Evolutionary conservation across 2,113 vertebrate species (phyloP).

Genomic region (Peucedramus taeniatus): DNA sequence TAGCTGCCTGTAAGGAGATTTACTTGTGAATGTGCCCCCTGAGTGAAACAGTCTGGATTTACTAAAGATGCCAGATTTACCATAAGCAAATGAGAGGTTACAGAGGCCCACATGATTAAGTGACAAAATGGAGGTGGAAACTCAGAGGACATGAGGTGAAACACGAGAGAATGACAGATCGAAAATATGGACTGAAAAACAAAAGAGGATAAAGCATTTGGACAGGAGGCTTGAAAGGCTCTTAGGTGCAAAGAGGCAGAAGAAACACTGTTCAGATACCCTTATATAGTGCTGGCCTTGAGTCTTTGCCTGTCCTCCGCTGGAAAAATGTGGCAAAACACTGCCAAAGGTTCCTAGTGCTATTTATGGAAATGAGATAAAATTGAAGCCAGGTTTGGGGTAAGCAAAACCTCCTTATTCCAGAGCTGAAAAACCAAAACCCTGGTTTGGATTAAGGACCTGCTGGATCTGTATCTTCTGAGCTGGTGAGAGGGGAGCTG

Average conservation of each 20-base stretch:
- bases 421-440: constrained; percentile 28
- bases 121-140: constrained; percentile 54
- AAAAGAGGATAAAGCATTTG: not conserved
- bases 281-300: not conserved
- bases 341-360: constrained; percentile 41
- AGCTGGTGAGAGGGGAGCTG: not conserved
- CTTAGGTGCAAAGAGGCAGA: not conserved
- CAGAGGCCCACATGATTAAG: constrained; percentile 1
- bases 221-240: not conserved
- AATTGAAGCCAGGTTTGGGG: constrained; percentile 63
- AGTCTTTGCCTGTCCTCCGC: not conserved
- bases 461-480: not conserved
- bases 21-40: constrained; percentile 37
- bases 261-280: not conserved
- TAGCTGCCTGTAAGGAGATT: constrained; percentile 36
- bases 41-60: constrained; percentile 55
- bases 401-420: constrained; percentile 41
- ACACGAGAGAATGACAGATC: not conserved
- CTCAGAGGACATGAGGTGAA: constrained; percentile 45
- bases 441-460: constrained; percentile 54
- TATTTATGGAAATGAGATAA: constrained; percentile 65
- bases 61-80: constrained; percentile 56
- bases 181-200: constrained; percentile 7
- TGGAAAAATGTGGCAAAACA: constrained; percentile 39
- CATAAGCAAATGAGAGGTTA: constrained; percentile 46